Evolutionary conservation across 2,888 invertebrate genomes (phyloP), one percentile per base, ranked within the genome.

Genomic region (Blastobasis adustella): DNA sequence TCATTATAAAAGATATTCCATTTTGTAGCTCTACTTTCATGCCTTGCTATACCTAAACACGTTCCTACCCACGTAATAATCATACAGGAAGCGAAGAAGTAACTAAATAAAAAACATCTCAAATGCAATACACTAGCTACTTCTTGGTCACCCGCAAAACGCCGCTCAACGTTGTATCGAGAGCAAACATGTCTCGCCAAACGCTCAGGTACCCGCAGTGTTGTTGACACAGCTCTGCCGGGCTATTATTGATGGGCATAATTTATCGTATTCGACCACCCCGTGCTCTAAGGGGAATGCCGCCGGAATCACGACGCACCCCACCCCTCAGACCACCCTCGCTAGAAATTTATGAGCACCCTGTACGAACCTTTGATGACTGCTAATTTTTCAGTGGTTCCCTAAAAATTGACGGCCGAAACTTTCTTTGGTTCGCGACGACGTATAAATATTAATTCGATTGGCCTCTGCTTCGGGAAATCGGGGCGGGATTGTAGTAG

Each of bases 171-270:
- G 23, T 23, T 23, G 23, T 23, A 23, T 23, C 23, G 23, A 23
- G 23, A 23, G 23, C 23, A 23, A 23, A 23, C 23, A 2, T 23
- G 23, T 23, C 23, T 23, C 23, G 23, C 23, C 1, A 23, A 23
- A 23, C 23, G 23, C 23, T 23, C 23, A 23, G 23, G 23, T 23
- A 23, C 23, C 23, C 67, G 69, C 71, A 76, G 71, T 73, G 77
- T 74, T 83, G 82, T 85, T 84, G 82, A 84, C 83, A 81, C 77
- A 78, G 67, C 73, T 63, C 63, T 74, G 71, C 65, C 72, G 23
- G 73, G 69, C 65, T 79, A 80, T 84, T 82, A 85, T 85, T 83
- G 82, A 84, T 85, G 80, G 71, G 67, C 68, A 78, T 82, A 84
- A 85, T 86, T 85, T 86, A 85, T 85, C 67, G 79, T 69, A 69